Percentiles rank a stretch among this genome's conserved stretches.
These are phyloP conservation scores for Pterocles burchelli DNA, from an alignment of 2,113 vertebrate genomes.

Conservation along the genomic window DNA sequence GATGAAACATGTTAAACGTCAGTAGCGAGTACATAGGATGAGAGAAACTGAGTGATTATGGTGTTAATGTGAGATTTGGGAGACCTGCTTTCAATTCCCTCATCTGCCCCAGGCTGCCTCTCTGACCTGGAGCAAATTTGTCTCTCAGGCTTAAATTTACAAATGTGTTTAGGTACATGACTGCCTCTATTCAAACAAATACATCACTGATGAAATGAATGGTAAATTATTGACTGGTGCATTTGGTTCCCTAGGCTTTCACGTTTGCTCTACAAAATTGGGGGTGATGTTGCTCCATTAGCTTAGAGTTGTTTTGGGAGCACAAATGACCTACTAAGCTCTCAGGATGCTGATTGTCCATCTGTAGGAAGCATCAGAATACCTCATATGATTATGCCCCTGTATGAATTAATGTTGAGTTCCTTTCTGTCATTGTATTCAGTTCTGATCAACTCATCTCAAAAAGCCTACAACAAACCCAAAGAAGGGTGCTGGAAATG, in stretches of 20 bases:
- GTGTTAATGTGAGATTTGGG: neutral
- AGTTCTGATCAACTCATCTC: neutral
- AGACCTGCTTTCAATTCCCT: constrained; percentile 22
- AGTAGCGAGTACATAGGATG: neutral
- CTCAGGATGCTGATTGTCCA: neutral
- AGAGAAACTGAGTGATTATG: neutral
- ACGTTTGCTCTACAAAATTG: neutral
- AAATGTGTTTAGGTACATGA: neutral
- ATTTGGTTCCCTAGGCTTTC: neutral
- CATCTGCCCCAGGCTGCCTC: neutral
- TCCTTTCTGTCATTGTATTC: neutral
- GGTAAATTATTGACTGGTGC: neutral
- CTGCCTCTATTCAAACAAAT: constrained; percentile 15
- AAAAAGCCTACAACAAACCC: neutral
- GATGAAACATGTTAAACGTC: neutral
- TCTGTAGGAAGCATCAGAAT: neutral
- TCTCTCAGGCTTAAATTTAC: constrained; percentile 1
- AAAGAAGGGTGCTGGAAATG: neutral
- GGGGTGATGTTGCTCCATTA: neutral
- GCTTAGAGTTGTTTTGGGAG: neutral
- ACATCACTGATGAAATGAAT: neutral
- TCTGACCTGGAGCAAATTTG: constrained; percentile 2
- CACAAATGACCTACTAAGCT: neutral
- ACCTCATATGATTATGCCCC: neutral
- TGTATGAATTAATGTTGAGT: neutral